These are phyloP conservation scores for Arremon aurantiirostris DNA, from an alignment of 2,797 vertebrate genomes.

Conservation along the genomic window DNA sequence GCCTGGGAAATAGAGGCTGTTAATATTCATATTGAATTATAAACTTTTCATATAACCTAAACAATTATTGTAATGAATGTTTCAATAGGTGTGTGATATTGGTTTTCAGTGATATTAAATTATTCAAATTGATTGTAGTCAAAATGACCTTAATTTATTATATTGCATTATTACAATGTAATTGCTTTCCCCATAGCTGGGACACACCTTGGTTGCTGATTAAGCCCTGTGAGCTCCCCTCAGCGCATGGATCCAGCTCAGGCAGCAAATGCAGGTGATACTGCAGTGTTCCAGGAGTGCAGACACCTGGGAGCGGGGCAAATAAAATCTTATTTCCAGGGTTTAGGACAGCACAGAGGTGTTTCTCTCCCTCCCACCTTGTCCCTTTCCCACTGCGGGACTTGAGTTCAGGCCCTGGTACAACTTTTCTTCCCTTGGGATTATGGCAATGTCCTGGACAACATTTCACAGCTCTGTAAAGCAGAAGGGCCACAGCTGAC, in stretches of 20 bases:
- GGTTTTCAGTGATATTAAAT: constrained; percentile 35
- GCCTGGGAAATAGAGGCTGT: background rate
- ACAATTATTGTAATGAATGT: constrained; percentile 22
- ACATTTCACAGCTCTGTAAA: background rate
- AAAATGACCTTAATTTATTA: constrained; percentile 16
- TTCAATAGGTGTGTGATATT: constrained; percentile 10
- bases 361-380: background rate
- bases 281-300: background rate
- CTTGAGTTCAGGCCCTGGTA: background rate
- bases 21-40: background rate
- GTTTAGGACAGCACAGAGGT: background rate
- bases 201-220: background rate
- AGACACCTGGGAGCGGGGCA: background rate
- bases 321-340: background rate
- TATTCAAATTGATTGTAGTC: constrained; percentile 21
- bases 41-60: background rate
- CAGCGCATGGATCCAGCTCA: background rate
- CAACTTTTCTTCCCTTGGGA: background rate
- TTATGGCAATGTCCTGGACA: background rate
- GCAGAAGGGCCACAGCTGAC: background rate
- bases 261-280: background rate
- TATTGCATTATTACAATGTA: background rate
- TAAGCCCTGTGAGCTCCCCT: background rate
- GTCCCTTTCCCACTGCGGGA: background rate
- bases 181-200: background rate